Percentiles rank a stretch among this genome's conserved stretches.
Conservation (phyloP, 2,888 invertebrate genomes). For the Ernsta delagoae region DNA sequence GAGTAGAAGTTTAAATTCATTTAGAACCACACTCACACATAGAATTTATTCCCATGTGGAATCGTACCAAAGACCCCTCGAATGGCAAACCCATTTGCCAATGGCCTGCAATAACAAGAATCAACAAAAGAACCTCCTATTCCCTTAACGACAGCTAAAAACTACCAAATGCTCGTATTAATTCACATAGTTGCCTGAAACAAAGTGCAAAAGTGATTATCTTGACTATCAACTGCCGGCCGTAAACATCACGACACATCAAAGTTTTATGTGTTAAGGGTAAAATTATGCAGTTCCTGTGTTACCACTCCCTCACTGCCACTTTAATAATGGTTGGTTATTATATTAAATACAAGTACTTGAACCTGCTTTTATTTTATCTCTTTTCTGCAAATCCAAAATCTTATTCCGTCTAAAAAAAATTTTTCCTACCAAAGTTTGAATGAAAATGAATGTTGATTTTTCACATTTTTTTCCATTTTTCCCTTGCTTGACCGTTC, state of each 20-base stretch:
- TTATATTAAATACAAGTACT: background rate
- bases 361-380: too few species aligned
- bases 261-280: constrained; percentile 4
- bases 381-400: too few species aligned
- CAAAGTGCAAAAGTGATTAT: constrained; percentile 3
- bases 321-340: background rate
- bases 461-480: too few species aligned
- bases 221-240: background rate
- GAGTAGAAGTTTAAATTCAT: too few species aligned
- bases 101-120: too few species aligned
- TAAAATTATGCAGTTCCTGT: background rate
- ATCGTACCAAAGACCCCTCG: too few species aligned
- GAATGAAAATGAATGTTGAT: too few species aligned
- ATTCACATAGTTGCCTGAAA: background rate
- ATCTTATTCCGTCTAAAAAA: too few species aligned
- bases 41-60: too few species aligned
- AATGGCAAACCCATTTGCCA: too few species aligned
- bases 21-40: too few species aligned
- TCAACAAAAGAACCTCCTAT: background rate
- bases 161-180: background rate
- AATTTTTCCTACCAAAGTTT: too few species aligned
- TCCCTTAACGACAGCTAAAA: background rate
- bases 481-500: background rate
- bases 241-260: background rate
- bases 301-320: constrained; percentile 4